Conservation (phyloP, 2,113 vertebrate genomes). For the Anseranas semipalmata region DNA sequence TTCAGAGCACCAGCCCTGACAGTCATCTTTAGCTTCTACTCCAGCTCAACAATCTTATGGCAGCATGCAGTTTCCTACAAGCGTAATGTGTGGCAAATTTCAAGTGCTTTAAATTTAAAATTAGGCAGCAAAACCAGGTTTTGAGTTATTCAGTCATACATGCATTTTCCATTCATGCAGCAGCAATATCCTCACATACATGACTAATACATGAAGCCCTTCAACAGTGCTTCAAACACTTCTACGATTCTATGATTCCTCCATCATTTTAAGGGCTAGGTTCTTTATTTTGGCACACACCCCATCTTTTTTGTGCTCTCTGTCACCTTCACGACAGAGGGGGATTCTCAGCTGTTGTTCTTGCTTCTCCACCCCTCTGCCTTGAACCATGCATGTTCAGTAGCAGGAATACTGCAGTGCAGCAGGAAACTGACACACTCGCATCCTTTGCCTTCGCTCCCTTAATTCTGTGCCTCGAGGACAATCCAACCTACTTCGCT, state of each 20-base stretch:
- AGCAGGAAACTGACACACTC: neutral
- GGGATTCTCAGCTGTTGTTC: neutral
- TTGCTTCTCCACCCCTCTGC: neutral
- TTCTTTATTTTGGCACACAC: neutral
- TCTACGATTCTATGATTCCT: neutral
- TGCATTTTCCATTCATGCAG: neutral
- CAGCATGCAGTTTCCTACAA: neutral
- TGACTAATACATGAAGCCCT: neutral
- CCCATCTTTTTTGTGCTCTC: neutral
- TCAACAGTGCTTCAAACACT: neutral
- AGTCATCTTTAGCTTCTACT: neutral
- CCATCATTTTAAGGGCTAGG: neutral
- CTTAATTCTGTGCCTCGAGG: neutral
- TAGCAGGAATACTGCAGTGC: neutral
- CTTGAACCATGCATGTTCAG: neutral
- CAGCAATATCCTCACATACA: neutral
- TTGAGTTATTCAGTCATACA: neutral
- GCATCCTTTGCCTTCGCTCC: neutral
- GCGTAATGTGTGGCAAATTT: neutral
- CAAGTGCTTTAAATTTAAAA: neutral
- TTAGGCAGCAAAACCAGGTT: neutral
- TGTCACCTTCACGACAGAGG: neutral
- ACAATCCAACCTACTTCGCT: neutral
- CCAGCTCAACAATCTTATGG: neutral
- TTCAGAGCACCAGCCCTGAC: neutral